Conservation (phyloP, 2,113 vertebrate genomes). For the Catharus fuscescens region DNA sequence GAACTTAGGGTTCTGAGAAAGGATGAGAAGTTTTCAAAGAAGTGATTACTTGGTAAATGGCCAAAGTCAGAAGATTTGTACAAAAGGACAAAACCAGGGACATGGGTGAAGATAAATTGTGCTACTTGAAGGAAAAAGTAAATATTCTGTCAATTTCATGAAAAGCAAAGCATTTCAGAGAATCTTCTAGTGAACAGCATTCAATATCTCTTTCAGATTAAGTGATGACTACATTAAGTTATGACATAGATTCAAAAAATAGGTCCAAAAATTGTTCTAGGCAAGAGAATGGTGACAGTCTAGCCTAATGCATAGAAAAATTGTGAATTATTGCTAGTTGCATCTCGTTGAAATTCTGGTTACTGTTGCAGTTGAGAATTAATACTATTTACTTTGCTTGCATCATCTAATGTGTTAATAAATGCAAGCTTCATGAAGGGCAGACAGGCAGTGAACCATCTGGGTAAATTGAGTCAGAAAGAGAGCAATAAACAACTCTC, state of each 20-base stretch:
- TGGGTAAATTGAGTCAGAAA: background rate
- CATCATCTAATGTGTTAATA: background rate
- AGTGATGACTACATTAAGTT: background rate
- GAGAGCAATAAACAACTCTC: background rate
- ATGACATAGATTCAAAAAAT: background rate
- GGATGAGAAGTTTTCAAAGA: background rate
- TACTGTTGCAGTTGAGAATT: background rate
- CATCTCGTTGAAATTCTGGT: background rate
- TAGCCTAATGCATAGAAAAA: background rate
- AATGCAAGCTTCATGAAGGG: background rate
- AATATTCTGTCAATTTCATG: background rate
- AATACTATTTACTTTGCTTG: background rate
- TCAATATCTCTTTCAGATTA: background rate
- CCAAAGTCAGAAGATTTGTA: background rate
- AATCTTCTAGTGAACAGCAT: background rate
- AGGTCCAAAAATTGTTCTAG: background rate
- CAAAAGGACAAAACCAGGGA: background rate
- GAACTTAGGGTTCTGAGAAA: background rate
- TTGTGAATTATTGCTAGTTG: background rate
- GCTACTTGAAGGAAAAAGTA: background rate
- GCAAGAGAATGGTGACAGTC: background rate
- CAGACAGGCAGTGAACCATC: background rate
- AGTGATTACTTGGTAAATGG: background rate
- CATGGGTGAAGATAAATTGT: background rate
- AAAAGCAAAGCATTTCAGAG: background rate